A percentile compares a stretch with the other conserved stretches of the same genome.
These are phyloP conservation scores for Acridotheres tristis DNA, from an alignment of 2,797 vertebrate species.

Conservation along the genomic window DNA sequence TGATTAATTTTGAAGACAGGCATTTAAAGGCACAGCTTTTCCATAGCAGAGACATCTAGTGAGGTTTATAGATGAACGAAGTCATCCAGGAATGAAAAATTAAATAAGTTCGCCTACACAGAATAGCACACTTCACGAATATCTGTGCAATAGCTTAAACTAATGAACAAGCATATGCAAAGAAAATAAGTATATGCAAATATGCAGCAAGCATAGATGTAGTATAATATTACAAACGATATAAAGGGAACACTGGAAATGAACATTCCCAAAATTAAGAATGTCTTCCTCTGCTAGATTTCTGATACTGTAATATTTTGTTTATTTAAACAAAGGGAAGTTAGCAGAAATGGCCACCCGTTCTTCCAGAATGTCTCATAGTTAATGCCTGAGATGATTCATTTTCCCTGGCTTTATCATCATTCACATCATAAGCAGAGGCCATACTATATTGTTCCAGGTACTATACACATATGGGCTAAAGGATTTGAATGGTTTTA, in stretches of 20 bases:
- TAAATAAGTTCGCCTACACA: not conserved
- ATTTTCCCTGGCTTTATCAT: not conserved
- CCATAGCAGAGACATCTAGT: not conserved
- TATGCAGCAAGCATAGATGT: not conserved
- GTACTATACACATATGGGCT: not conserved
- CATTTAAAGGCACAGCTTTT: not conserved
- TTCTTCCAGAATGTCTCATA: not conserved
- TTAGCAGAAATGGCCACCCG: not conserved
- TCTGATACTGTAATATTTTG: not conserved
- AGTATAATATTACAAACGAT: not conserved
- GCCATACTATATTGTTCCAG: not conserved
- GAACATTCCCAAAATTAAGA: not conserved
- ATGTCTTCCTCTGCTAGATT: not conserved
- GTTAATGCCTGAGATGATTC: not conserved
- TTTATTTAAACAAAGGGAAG: not conserved
- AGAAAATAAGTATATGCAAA: not conserved
- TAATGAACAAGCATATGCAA: not conserved
- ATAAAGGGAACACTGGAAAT: not conserved
- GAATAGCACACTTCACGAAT: not conserved
- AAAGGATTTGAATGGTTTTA: not conserved
- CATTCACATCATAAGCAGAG: not conserved
- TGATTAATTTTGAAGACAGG: not conserved
- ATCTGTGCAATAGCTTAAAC: not conserved
- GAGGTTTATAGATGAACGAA: not conserved
- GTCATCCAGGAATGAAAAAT: not conserved